Base-by-base conservation (phyloP, 2,113 vertebrate genomes). In the Hiodon tergisus region DNA sequence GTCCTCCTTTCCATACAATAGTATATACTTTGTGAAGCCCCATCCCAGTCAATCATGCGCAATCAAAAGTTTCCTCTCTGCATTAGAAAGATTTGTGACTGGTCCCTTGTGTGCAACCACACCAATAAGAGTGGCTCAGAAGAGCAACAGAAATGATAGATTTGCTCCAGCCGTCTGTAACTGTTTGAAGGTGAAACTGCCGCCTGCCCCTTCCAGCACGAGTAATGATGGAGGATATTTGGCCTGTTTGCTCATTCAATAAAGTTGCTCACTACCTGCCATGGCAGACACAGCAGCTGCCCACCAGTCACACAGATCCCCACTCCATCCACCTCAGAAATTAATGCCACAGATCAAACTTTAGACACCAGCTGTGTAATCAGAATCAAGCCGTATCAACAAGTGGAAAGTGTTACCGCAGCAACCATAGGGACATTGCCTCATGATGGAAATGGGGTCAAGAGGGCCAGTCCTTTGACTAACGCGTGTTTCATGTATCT, bases 381-480 rank as follows among this genome's bases (percentile, higher is more conserved):
- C 50, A 17, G 52, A 17, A 47, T 57, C 17, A 65, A 73, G 50
- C 10, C 17, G 67, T 31, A 51, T 65, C 16, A 50, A 61, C 53
- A 53, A 74, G 54, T 60, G 55, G 63, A 63, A 74, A 51, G 13
- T 67, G 73, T 68, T 75, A 75, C 73, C 65, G 59, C 57, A 54
- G 65, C 73, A 75, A 75, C 73, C 65, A 51, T 16, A 51, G 63
- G 63, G 73, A 14, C 46, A 53, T 68, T 52, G 65, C 52, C 62
- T 47, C 53, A 50, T 14, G 53, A 17, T 68, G 6, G 54, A 59
- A 58, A n/a, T 50, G 70, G 31, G 55, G 47, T 60, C 55, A 48
- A 46, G 47, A 11, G n/a, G 59, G 53, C 11, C 4, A 31, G 60
- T 31, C 61, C 72, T 16, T 57, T 51, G 53, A 47, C 5, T 59